Evolutionary conservation across 2,888 invertebrate species (phyloP).

Genomic region (Eupithecia tripunctaria): DNA sequence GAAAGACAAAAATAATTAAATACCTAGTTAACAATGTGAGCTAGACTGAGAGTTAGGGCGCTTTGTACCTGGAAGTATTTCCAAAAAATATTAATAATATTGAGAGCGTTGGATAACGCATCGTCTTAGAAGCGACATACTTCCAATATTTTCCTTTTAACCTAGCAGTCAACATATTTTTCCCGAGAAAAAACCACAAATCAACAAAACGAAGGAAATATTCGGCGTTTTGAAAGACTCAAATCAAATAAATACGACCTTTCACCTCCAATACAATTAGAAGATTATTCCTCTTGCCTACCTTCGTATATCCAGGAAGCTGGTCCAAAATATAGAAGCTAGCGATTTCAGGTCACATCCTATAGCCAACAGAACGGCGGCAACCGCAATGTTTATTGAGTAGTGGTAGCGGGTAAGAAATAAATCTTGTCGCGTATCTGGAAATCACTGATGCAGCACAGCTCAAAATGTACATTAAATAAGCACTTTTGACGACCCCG

Average conservation of each 20-base stretch:
- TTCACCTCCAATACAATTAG: constrained; percentile 69
- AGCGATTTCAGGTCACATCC: constrained; percentile 13
- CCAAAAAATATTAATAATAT: not conserved
- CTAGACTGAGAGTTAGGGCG: no score
- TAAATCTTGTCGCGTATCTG: no score
- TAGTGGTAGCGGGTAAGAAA: no score
- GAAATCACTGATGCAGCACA: no score
- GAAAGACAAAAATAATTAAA: no score
- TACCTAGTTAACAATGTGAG: no score
- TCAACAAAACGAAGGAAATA: constrained; percentile 14
- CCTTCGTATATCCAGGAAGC: constrained; percentile 56
- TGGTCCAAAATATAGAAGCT: constrained; percentile 43
- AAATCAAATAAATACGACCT: constrained; percentile 60
- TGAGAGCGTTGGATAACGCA: not conserved
- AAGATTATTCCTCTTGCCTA: constrained; percentile 70
- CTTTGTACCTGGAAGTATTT: no score
- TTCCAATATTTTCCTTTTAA: not conserved
- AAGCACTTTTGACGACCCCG: no score
- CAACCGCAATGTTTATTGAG: no score
- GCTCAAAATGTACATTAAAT: no score
- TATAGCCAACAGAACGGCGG: not conserved
- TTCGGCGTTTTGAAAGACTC: constrained; percentile 42
- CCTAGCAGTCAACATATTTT: not conserved
- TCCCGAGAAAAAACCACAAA: not conserved
- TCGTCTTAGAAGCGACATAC: not conserved